A percentile compares a stretch with the other conserved stretches of the same genome.
These are phyloP conservation scores for Camponotus floridanus DNA, from an alignment of 1,140 invertebrate species.

Conservation along the genomic window DNA sequence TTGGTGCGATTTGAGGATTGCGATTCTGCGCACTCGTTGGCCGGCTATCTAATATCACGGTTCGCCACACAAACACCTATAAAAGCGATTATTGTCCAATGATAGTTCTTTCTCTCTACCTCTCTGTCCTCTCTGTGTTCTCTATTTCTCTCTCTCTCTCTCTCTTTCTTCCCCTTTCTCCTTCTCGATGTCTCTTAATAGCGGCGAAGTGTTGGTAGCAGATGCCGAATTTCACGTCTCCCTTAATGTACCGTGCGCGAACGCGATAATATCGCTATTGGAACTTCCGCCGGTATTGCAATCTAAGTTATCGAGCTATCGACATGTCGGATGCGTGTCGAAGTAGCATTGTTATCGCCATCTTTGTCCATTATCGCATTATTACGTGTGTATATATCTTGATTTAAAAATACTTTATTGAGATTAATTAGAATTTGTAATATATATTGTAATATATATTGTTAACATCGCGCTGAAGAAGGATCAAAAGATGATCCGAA, in stretches of 20 bases:
- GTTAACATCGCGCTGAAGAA: too few relatives aligned
- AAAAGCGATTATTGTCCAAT: constrained; percentile 83
- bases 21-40: constrained; percentile 74
- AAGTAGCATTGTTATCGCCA: constrained; percentile 43
- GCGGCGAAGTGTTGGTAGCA: constrained; percentile 71
- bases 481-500: too few relatives aligned
- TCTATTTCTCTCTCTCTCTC: constrained; percentile 38
- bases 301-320: constrained; percentile 60
- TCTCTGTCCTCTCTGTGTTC: constrained; percentile 5
- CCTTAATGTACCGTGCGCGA: constrained; percentile 22
- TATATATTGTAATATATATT: too few relatives aligned
- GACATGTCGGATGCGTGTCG: constrained; percentile 45
- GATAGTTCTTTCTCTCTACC: constrained; percentile 77
- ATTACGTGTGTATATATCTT: not conserved
- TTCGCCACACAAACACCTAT: constrained; percentile 81
- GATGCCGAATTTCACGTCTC: constrained; percentile 78
- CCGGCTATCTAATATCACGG: constrained; percentile 79
- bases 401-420: not conserved
- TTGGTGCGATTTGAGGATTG: constrained; percentile 69
- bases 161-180: constrained; percentile 27
- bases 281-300: constrained; percentile 46
- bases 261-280: constrained; percentile 51
- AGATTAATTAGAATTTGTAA: not conserved
- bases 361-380: constrained; percentile 14
- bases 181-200: constrained; percentile 69